Evolutionary conservation across 2,113 vertebrate species (phyloP).

Genomic region (Osmerus eperlanus): DNA sequence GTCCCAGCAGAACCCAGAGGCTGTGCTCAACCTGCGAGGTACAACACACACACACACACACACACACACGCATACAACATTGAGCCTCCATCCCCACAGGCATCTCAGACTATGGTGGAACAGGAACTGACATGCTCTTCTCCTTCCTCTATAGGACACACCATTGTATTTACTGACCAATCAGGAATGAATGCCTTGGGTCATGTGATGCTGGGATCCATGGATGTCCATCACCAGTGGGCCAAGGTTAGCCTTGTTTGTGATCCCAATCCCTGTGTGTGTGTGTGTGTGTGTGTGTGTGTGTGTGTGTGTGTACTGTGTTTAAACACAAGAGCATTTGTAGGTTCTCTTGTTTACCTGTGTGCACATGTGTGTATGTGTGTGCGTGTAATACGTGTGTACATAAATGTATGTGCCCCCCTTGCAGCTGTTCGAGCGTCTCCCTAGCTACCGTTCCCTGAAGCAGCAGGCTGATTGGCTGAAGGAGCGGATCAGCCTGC

Average conservation of each 20-base stretch:
- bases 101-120: neutral
- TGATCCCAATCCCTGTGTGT: neutral
- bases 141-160: conserved; percentile 69
- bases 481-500: conserved; percentile 84
- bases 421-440: conserved; percentile 80
- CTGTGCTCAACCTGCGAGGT: conserved; percentile 84
- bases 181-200: conserved; percentile 91
- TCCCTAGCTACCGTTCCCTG: conserved; percentile 81
- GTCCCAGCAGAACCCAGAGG: conserved; percentile 82
- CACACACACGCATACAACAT: neutral
- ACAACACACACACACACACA: conserved; percentile 1
- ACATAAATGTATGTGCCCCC: neutral
- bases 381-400: neutral
- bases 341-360: neutral
- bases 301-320: neutral
- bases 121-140: neutral
- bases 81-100: neutral
- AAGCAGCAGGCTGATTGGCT: conserved; percentile 78
- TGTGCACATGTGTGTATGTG: neutral
- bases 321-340: too few relatives aligned
- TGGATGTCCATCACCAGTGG: conserved; percentile 97
- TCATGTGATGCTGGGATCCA: conserved; percentile 91
- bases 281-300: conserved; percentile 4
- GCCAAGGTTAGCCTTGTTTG: conserved; percentile 74
- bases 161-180: conserved; percentile 86